Percentiles rank a stretch among this genome's conserved stretches.
Conservation (phyloP, 2,888 invertebrate species). For the Melangyna quadrimaculata region DNA sequence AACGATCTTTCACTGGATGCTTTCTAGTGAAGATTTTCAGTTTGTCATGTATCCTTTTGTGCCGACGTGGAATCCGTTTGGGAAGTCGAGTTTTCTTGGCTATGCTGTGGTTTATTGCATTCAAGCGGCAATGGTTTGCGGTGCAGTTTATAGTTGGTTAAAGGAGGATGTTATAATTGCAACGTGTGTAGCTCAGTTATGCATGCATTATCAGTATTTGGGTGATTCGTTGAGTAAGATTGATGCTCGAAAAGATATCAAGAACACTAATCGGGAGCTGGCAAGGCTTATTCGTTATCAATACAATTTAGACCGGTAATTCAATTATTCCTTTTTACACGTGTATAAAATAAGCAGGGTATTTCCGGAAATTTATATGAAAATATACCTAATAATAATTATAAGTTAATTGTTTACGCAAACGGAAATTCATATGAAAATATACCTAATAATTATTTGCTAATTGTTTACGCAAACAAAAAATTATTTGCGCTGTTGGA, state of each 20-base stretch:
- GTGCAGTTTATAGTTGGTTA: neutral
- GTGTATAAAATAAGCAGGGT: no score
- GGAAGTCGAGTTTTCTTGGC: neutral
- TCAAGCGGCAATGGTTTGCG: neutral
- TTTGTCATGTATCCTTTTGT: conserved; percentile 9
- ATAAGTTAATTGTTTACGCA: no score
- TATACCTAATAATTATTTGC: no score
- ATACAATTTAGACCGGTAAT: conserved; percentile 29
- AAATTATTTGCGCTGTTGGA: no score
- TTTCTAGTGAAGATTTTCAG: neutral
- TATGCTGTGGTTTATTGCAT: conserved; percentile 11
- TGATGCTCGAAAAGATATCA: conserved; percentile 3
- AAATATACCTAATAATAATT: no score
- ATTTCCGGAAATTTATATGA: no score
- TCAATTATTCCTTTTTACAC: no score
- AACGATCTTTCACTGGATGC: neutral
- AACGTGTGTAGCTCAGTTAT: conserved; percentile 11
- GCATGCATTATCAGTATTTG: conserved; percentile 45
- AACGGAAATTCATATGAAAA: no score
- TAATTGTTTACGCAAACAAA: no score
- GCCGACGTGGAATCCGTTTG: conserved; percentile 4
- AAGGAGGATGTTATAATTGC: conserved; percentile 40
- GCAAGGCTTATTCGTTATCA: conserved; percentile 12
- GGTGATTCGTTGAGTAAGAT: neutral
- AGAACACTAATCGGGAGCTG: neutral